Evolutionary conservation across 2,888 invertebrate species (phyloP).

Genomic region (Mimachlamys varia): DNA sequence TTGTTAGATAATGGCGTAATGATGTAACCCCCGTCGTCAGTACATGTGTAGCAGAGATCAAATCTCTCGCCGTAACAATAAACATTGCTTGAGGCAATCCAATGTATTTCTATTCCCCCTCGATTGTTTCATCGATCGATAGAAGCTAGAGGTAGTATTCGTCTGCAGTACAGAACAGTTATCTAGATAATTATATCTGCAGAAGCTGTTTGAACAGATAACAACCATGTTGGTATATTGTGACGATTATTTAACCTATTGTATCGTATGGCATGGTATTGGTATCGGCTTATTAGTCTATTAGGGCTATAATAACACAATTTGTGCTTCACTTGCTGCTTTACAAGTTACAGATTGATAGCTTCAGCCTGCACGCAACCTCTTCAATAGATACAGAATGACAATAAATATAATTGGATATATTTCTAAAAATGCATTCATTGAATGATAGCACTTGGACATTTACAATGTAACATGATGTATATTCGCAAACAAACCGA

Average conservation of each 20-base stretch:
- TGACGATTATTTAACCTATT: neutral
- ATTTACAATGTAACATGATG: neutral
- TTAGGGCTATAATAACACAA: too few relatives aligned
- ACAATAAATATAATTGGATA: too few relatives aligned
- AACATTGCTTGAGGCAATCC: neutral
- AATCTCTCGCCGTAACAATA: neutral
- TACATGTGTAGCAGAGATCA: neutral
- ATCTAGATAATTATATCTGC: neutral
- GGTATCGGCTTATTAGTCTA: neutral
- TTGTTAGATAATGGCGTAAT: neutral
- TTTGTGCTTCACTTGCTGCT: too few relatives aligned
- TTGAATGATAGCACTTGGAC: too few relatives aligned
- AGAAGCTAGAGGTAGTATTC: neutral
- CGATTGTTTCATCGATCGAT: neutral
- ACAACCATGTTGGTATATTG: neutral
- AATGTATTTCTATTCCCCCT: neutral
- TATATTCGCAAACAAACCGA: too few relatives aligned
- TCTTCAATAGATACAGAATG: too few relatives aligned
- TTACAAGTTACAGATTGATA: too few relatives aligned
- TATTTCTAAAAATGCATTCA: too few relatives aligned
- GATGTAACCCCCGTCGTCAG: neutral
- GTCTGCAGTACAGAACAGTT: neutral
- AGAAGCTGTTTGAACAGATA: neutral
- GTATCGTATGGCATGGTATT: neutral
- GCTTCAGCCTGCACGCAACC: too few relatives aligned